Evolutionary conservation across 2,888 invertebrate species (phyloP).

Genomic region (Boloria selene): DNA sequence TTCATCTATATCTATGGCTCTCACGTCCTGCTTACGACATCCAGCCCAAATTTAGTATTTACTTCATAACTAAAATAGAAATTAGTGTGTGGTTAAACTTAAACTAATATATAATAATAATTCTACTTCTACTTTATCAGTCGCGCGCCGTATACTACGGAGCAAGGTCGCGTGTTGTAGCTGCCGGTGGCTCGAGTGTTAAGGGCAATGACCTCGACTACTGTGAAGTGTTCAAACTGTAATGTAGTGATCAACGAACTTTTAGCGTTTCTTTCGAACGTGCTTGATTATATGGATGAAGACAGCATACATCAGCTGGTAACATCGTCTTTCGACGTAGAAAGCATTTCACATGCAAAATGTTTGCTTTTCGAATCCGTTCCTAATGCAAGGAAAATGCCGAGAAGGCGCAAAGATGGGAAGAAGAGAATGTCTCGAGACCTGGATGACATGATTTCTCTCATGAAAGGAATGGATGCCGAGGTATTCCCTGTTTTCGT

Average conservation of each 20-base stretch:
- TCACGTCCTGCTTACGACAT: too few relatives aligned
- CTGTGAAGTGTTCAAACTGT: constrained; percentile 8
- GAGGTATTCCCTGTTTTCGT: constrained; percentile 31
- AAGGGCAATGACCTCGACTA: not conserved
- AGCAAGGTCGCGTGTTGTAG: too few relatives aligned
- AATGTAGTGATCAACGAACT: constrained; percentile 8
- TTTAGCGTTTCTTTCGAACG: not conserved
- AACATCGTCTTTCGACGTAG: constrained; percentile 17
- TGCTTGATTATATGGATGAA: constrained; percentile 2
- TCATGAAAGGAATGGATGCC: constrained; percentile 21
- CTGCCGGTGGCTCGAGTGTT: too few relatives aligned
- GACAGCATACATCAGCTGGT: constrained; percentile 22
- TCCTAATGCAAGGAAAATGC: constrained; percentile 21
- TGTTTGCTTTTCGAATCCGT: constrained; percentile 19
- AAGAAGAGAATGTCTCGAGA: constrained; percentile 28
- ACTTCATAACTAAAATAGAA: too few relatives aligned
- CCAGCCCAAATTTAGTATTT: too few relatives aligned
- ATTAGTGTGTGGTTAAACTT: too few relatives aligned
- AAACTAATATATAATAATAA: too few relatives aligned
- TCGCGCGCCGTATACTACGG: too few relatives aligned
- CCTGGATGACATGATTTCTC: constrained; percentile 29
- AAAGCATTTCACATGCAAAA: constrained; percentile 18
- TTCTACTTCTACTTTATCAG: too few relatives aligned
- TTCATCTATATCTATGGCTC: too few relatives aligned
- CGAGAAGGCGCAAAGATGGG: constrained; percentile 11